Evolutionary conservation across 2,113 vertebrate species (phyloP), one percentile per base, ranked within the genome.

Genomic region (Elgaria multicarinata): DNA sequence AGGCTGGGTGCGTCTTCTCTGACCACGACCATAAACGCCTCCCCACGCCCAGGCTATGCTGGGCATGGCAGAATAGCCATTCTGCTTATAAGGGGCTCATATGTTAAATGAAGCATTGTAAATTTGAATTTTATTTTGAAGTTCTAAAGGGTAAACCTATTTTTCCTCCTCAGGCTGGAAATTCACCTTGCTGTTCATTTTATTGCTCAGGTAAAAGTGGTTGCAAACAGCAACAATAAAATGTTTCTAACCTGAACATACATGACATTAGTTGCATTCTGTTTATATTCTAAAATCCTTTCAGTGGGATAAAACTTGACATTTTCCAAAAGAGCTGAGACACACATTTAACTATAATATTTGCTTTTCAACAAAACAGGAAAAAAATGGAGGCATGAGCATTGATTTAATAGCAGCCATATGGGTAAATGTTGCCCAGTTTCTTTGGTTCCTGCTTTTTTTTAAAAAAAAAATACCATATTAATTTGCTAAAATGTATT

Each of bases 71-170:
- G n/a, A n/a, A n/a, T n/a, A n/a, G n/a, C n/a, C n/a, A n/a, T 95
- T 91, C 39, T 26, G 90, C 69, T 94, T 95, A 95, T 94, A n/a
- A 10, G 94, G 92, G 96, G 94, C 96, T 97, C 93, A 95, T 97
- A 96, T 92, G 89, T 94, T 96, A 95, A 97, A 97, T 97, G 97
- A 97, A 96, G 96, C 97, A 96, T 93, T 96, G 94, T 79, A 89
- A 92, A 91, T 91, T 95, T 95, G 94, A 95, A 93, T 97, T 96
- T 96, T 96, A 97, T 96, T 94, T 93, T 96, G 95, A 87, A 95
- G 94, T 95, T 95, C 93, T 96, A 95, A 97, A 96, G 90, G 58
- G 95, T 92, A 89, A 93, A 94, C 91, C 87, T 66, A 24, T 31
- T 33, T 80, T 20, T 50, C 92, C n/a, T n/a, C n/a, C 93, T 94